Conservation (phyloP, 2,888 invertebrate genomes). For the Eumerus sabulonum region DNA sequence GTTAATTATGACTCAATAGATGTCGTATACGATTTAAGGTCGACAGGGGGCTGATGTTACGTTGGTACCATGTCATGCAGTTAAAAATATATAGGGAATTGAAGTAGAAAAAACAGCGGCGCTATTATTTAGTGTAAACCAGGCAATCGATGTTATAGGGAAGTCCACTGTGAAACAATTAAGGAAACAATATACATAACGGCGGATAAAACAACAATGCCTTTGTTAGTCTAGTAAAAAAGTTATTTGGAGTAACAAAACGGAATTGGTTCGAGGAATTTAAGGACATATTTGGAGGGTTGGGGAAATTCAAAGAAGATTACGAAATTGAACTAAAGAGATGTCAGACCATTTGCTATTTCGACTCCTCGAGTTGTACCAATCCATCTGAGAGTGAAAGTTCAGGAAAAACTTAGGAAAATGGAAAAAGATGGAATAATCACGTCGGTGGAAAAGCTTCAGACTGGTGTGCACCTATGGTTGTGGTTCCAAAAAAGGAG, state of each 20-base stretch:
- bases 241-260: too few species aligned
- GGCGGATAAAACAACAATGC: background rate
- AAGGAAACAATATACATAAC: constrained; percentile 14
- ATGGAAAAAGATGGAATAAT: constrained; percentile 11
- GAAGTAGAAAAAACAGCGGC: background rate
- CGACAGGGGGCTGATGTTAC: constrained; percentile 21
- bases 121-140: too few species aligned
- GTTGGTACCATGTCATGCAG: constrained; percentile 22
- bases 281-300: constrained; percentile 21
- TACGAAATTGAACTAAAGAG: constrained; percentile 26
- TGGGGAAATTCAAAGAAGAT: constrained; percentile 19
- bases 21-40: constrained; percentile 15
- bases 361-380: constrained; percentile 18
- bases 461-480: constrained; percentile 32
- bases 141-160: too few species aligned
- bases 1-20: constrained; percentile 29
- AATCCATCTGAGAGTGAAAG: constrained; percentile 13
- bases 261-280: too few species aligned
- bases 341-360: constrained; percentile 21
- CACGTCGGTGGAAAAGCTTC: constrained; percentile 9
- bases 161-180: too few species aligned
- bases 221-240: constrained; percentile 25
- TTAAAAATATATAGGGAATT: constrained; percentile 1
- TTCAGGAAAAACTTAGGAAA: constrained; percentile 6
- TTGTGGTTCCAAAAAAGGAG: constrained; percentile 19